phyloP scores from a whole-genome alignment of 1,140 invertebrate genomes.

The Octopus sinensis region DNA sequence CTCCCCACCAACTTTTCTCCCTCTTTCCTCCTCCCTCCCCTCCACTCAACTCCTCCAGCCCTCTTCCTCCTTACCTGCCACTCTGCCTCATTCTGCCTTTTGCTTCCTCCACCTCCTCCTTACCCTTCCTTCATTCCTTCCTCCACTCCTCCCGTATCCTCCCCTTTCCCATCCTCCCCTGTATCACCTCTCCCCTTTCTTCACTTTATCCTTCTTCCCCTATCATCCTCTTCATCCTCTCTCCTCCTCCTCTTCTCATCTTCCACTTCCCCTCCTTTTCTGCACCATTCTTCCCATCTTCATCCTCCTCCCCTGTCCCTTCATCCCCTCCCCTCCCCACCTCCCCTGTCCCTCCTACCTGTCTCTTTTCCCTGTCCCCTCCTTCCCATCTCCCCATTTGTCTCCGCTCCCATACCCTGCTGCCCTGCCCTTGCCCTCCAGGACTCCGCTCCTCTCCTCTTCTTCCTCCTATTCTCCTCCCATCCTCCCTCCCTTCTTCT shows the following conservation, averaged over 20 bases:
- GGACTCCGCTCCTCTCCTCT: too few species aligned
- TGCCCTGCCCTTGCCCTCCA: too few species aligned
- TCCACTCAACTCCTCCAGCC: background rate
- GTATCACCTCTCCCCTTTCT: background rate
- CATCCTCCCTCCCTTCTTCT: too few species aligned
- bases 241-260: background rate
- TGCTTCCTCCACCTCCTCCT: background rate
- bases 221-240: background rate
- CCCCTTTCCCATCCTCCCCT: background rate
- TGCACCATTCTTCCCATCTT: background rate
- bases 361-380: background rate
- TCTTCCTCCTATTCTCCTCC: too few species aligned
- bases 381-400: too few species aligned
- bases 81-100: background rate
- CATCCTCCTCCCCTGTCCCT: background rate
- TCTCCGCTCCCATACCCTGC: too few species aligned
- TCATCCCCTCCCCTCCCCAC: background rate
- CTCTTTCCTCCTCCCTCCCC: background rate
- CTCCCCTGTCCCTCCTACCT: background rate
- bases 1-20: background rate
- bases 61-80: background rate
- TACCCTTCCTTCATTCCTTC: background rate
- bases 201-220: background rate
- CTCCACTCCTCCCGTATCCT: background rate
- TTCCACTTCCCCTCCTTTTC: background rate